Conservation (phyloP, 2,888 invertebrate genomes). For the Mythimna vitellina region DNA sequence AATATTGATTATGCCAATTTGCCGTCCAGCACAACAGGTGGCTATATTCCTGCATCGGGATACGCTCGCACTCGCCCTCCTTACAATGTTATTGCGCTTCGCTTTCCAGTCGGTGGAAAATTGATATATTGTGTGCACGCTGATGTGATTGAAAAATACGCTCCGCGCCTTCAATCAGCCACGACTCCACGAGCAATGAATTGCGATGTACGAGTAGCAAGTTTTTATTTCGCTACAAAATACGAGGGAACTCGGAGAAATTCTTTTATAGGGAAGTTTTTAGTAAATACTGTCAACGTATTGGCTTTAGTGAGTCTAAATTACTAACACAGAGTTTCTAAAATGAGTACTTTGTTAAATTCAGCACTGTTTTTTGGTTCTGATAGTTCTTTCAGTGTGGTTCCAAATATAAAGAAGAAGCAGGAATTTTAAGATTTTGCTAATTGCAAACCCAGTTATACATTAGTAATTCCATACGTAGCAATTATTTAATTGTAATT, state of each 20-base stretch:
- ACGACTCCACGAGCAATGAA: neutral
- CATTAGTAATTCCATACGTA: too few relatives aligned
- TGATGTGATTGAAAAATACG: constrained; percentile 14
- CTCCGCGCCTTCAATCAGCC: neutral
- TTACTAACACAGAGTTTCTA: neutral
- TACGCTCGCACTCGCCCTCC: neutral
- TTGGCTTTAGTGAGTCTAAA: neutral
- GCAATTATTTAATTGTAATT: too few relatives aligned
- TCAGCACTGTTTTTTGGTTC: too few relatives aligned
- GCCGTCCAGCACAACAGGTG: constrained; percentile 42
- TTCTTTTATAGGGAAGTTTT: neutral
- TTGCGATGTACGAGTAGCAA: neutral
- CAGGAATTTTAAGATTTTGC: too few relatives aligned
- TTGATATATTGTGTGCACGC: constrained; percentile 18
- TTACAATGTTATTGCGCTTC: constrained; percentile 12
- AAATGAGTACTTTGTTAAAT: neutral
- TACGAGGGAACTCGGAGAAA: neutral
- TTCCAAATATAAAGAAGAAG: too few relatives aligned
- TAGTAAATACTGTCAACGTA: neutral
- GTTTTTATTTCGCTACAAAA: constrained; percentile 7
- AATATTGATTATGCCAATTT: constrained; percentile 48
- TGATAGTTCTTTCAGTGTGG: too few relatives aligned
- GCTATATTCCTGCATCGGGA: constrained; percentile 23
- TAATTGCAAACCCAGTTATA: too few relatives aligned
- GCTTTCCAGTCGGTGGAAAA: constrained; percentile 9